Evolutionary conservation across 1,140 invertebrate genomes (phyloP), one percentile per base, ranked within the genome.

Genomic region (Paralvinella palmiformis): DNA sequence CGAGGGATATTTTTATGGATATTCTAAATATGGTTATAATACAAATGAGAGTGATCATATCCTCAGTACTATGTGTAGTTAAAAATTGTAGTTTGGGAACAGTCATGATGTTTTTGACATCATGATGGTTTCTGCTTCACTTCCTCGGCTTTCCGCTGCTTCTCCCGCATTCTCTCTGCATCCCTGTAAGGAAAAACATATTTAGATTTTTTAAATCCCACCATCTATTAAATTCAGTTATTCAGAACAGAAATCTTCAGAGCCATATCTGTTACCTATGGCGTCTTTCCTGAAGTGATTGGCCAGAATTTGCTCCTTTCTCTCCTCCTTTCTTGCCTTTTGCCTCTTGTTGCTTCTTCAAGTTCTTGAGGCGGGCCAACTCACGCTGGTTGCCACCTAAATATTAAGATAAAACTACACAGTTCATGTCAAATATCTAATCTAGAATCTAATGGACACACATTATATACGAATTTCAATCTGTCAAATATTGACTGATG

Each of bases 321-420:
- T 52, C 48, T 10, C 1, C 10, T 52, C 24, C 48, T 13, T 52
- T 52, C 79, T 83, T 88, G 36, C 83, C 80, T 7, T 74, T 69
- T 57, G 84, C 84, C 73, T 91, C 89, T 65, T 85, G 81, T 71
- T 85, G 85, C 75, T 92, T 92, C 75, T 91, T 92, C 73, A 86
- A 85, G 77, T 88, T 88, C 78, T 92, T 92, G 66, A 85, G 85
- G 60, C 91, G 84, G 64, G 91, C 90, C 72, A 92, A 84, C 78
- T 93, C 91, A 75, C 91, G 84, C 81, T 92, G 91, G 78, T 93
- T 93, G 70, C 91, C 91, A 73, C 84, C 82, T 83, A 22, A n/a
- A n/a, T n/a, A n/a, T n/a, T n/a, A n/a, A n/a, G n/a, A n/a, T n/a
- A n/a, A n/a, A n/a, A n/a, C n/a, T n/a, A n/a, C n/a, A n/a, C n/a